A percentile compares a stretch with the other conserved stretches of the same genome.
phyloP scores from a whole-genome alignment of 2,888 invertebrate species.

The Philhelius pedissequus region DNA sequence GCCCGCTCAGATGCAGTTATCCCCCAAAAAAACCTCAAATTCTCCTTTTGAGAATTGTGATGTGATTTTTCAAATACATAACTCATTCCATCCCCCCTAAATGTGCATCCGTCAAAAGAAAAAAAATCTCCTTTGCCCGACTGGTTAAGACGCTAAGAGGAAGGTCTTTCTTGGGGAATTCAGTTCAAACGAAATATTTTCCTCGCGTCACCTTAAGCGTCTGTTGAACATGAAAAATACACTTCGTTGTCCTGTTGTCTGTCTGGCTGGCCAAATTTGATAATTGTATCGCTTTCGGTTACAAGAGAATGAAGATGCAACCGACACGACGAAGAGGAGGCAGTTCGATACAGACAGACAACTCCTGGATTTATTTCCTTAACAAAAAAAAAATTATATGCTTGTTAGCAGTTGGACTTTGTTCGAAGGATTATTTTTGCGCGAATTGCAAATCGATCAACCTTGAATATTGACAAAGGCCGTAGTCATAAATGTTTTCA shows the following conservation, averaged over 20 bases:
- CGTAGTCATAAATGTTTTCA: neutral
- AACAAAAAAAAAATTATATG: neutral
- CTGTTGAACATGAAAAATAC: neutral
- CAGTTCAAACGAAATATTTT: slow-evolving; percentile 5
- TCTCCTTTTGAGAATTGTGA: neutral
- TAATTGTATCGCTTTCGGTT: slow-evolving; percentile 44
- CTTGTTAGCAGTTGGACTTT: neutral
- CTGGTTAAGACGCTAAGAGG: neutral
- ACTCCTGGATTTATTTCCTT: neutral
- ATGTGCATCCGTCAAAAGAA: neutral
- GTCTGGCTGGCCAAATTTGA: slow-evolving; percentile 11
- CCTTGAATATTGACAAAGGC: neutral
- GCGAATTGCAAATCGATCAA: slow-evolving; percentile 38
- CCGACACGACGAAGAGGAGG: neutral
- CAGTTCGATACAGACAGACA: neutral
- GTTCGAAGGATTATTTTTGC: neutral
- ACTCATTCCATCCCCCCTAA: neutral
- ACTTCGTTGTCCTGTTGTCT: slow-evolving; percentile 5
- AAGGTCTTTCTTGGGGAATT: neutral
- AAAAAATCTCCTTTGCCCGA: neutral
- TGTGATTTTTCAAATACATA: neutral
- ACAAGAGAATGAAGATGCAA: neutral
- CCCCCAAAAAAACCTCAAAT: neutral
- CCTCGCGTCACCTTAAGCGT: slow-evolving; percentile 31
- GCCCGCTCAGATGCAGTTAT: neutral